phyloP scores from a whole-genome alignment of 1,140 invertebrate genomes.

The Acyrthosiphon pisum region DNA sequence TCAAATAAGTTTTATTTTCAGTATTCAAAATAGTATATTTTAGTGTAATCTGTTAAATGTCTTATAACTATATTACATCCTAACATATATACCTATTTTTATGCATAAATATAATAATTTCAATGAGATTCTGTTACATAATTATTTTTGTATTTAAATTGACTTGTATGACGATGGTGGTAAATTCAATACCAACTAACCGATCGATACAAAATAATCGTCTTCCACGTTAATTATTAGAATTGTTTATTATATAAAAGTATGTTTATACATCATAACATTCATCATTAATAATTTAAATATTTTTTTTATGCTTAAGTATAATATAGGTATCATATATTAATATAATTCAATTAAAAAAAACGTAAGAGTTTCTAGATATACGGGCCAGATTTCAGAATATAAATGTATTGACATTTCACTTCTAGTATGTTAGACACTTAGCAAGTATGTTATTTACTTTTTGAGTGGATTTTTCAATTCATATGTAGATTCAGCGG shows the following conservation, averaged over 20 bases:
- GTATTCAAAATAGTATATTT: not conserved
- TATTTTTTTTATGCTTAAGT: no score
- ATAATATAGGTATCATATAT: no score
- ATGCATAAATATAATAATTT: not conserved
- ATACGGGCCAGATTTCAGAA: no score
- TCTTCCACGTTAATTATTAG: not conserved
- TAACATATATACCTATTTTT: not conserved
- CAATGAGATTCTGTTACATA: not conserved
- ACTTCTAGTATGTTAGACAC: not conserved
- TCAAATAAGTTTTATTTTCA: conserved; percentile 1
- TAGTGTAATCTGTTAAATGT: not conserved
- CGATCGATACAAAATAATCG: not conserved
- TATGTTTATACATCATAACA: not conserved
- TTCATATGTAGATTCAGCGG: not conserved
- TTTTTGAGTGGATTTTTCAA: not conserved
- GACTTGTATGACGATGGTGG: not conserved
- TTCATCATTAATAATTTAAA: no score
- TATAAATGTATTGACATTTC: not conserved
- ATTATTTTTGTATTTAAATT: not conserved
- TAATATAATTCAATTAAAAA: no score
- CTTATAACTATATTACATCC: not conserved
- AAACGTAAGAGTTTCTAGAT: no score
- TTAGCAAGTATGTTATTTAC: not conserved
- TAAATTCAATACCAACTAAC: not conserved
- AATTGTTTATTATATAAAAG: not conserved